Percentiles rank a stretch among this genome's conserved stretches.
phyloP scores from a whole-genome alignment of 2,113 vertebrate species.

The Sinocyclocheilus maitianheensis region DNA sequence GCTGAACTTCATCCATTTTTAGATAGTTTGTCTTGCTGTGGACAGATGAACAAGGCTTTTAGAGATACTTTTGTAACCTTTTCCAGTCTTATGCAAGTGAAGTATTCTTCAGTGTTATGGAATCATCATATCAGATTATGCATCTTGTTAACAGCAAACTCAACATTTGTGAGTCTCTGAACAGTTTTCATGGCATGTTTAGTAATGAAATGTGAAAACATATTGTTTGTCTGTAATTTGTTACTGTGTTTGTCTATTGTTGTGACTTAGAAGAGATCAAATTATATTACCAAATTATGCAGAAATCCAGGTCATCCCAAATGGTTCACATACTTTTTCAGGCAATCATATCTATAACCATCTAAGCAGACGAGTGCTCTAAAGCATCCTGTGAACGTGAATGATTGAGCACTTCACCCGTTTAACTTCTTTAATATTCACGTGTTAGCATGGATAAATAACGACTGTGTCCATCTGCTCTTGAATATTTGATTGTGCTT shows the following conservation, averaged over 20 bases:
- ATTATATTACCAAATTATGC: neutral
- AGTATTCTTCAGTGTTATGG: neutral
- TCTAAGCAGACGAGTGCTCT: neutral
- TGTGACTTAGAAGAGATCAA: neutral
- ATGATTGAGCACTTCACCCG: conserved; percentile 93
- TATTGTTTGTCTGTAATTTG: neutral
- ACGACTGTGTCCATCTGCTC: conserved; percentile 87
- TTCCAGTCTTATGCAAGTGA: neutral
- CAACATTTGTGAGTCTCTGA: neutral
- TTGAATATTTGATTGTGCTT: conserved; percentile 98
- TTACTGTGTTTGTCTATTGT: neutral
- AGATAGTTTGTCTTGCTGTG: neutral
- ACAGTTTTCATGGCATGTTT: neutral
- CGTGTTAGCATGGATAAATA: conserved; percentile 99
- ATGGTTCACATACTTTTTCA: neutral
- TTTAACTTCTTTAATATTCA: conserved; percentile 99
- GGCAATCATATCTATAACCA: neutral
- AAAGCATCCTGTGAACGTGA: conserved; percentile 68
- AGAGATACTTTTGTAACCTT: neutral
- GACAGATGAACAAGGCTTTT: neutral
- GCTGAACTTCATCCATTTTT: neutral
- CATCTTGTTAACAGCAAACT: neutral
- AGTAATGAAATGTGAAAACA: neutral
- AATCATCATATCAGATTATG: neutral
- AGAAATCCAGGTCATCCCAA: neutral